These are phyloP conservation scores for Brenthis daphne DNA, from an alignment of 2,888 invertebrate genomes.

Conservation along the genomic window DNA sequence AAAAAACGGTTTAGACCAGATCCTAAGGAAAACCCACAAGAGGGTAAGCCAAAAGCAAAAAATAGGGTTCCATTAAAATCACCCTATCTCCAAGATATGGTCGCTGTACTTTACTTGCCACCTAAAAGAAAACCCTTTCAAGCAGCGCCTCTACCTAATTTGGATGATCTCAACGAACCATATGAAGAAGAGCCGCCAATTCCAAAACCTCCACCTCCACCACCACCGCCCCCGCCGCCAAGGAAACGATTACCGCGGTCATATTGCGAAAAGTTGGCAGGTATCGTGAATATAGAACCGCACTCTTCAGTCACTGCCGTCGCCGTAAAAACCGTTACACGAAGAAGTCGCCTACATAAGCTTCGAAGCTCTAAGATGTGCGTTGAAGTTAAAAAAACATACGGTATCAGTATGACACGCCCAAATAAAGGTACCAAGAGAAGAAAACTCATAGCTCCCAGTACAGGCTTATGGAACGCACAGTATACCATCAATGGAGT, in stretches of 20 bases:
- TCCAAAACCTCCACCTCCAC: conserved; percentile 55
- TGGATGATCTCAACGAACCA: conserved; percentile 63
- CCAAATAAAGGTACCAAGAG: conserved; percentile 42
- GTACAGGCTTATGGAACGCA: conserved; percentile 56
- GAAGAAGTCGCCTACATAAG: conserved; percentile 43
- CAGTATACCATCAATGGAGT: conserved; percentile 67
- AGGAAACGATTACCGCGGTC: conserved; percentile 58
- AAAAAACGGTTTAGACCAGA: conserved; percentile 58
- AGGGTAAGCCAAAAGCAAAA: conserved; percentile 51
- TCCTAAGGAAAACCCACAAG: conserved; percentile 34
- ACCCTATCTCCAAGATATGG: conserved; percentile 65
- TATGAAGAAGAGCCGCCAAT: conserved; percentile 60
- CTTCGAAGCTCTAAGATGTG: conserved; percentile 47
- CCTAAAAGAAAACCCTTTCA: conserved; percentile 46
- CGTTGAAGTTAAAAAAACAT: conserved; percentile 59
- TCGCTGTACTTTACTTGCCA: conserved; percentile 55
- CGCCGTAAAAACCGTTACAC: conserved; percentile 47
- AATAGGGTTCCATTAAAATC: conserved; percentile 50
- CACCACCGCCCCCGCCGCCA: conserved; percentile 65
- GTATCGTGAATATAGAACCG: conserved; percentile 51
- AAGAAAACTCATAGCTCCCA: conserved; percentile 56
- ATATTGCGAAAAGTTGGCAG: conserved; percentile 65
- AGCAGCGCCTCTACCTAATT: conserved; percentile 63
- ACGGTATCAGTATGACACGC: conserved; percentile 57
- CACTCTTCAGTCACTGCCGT: conserved; percentile 45